Evolutionary conservation across 2,797 vertebrate species (phyloP), one percentile per base, ranked within the genome.

Genomic region (Oceanodroma leucorhoa): DNA sequence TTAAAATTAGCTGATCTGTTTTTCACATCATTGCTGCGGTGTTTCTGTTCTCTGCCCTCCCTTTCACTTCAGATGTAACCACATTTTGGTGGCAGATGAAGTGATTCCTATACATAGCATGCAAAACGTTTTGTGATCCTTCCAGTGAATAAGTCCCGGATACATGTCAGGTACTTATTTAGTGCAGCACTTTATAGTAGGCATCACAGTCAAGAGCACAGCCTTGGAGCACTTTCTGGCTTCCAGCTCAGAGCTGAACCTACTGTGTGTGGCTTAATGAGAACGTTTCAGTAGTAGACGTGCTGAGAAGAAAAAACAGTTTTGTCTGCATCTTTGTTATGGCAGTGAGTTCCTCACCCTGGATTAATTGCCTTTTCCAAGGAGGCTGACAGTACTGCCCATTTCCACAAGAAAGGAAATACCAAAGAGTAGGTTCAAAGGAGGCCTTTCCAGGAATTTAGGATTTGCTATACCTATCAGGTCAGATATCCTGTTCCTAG

Each of bases 31-130:
- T 66, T 93, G 48, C 89, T 77, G 58, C 46, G 84, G 62, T 66
- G 66, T 94, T 95, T 89, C 80, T 53, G 45, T 87, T 88, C 64
- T 45, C 46, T 93, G 82, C 55, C 46, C 21, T 96, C 51, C 22
- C 70, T 84, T 94, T 96, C 50, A 48, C 77, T 94, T 95, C 73
- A 91, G 54, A 81, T 90, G 72, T 79, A 90, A 78, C 73, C 72
- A 55, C 46, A 30, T 60, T 96, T 94, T 89, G 82, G 70, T 93
- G 83, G 66, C 79, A 81, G 85, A 91, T 94, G 57, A 96, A 96
- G 93, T 84, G 86, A 90, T 95, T 95, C 87, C 91, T 97, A 89
- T 96, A 90, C 90, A 92, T 96, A 95, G 86, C 72, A 27, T 62
- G 71, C 43, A 85, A 77, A 96, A 53, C 61, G 81, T 77, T 94